Percentiles rank a stretch among this genome's conserved stretches.
phyloP scores from a whole-genome alignment of 2,113 vertebrate genomes.

The Lagopus leucura region DNA sequence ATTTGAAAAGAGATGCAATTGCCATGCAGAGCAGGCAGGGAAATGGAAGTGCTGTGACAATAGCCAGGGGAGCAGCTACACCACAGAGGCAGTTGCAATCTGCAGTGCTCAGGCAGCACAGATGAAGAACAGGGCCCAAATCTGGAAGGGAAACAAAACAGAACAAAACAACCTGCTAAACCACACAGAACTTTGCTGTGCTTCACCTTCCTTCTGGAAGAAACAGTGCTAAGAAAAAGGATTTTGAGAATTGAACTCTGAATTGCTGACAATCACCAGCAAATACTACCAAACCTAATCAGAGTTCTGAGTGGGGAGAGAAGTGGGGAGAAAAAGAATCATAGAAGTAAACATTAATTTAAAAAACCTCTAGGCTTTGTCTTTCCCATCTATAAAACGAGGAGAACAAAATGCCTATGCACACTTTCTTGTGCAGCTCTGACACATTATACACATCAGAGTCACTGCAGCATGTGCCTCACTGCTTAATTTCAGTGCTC shows the following conservation, averaged over 20 bases:
- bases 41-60: slow-evolving; percentile 32
- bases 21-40: neutral
- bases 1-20: slow-evolving; percentile 16
- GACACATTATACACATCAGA: neutral
- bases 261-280: neutral
- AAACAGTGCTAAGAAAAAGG: neutral
- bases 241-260: neutral
- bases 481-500: neutral
- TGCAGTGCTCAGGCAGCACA: neutral
- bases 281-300: neutral
- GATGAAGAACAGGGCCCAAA: neutral
- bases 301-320: neutral
- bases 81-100: neutral
- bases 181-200: neutral
- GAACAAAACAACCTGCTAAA: neutral
- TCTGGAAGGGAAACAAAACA: neutral
- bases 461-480: neutral
- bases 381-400: neutral
- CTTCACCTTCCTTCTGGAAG: neutral
- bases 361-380: neutral
- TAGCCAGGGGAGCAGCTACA: neutral
- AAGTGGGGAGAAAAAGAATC: neutral
- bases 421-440: neutral
- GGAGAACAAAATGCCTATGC: neutral
- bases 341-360: neutral